phyloP scores from a whole-genome alignment of 2,888 invertebrate genomes.

The Oasisia sp. region DNA sequence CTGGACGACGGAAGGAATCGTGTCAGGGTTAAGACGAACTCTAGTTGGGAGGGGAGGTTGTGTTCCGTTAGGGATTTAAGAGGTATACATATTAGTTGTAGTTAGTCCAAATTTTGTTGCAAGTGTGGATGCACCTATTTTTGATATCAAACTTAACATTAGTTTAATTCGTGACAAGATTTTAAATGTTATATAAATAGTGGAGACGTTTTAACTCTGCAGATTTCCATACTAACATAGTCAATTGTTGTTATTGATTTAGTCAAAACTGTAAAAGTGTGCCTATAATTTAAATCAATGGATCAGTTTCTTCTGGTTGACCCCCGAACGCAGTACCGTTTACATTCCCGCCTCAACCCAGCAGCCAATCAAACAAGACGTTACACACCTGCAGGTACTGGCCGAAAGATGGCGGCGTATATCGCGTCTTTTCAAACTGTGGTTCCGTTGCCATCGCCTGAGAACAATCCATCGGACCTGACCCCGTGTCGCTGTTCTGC shows the following conservation, averaged over 20 bases:
- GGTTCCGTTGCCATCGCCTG: not conserved
- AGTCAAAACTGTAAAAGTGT: no score
- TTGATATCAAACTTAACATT: no score
- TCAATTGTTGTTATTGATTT: no score
- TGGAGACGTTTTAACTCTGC: no score
- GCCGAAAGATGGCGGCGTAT: not conserved
- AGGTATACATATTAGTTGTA: no score
- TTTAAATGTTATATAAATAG: no score
- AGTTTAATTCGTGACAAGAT: no score
- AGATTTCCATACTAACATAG: no score
- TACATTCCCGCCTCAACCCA: not conserved
- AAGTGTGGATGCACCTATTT: no score
- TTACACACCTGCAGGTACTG: not conserved
- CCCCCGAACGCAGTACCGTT: not conserved
- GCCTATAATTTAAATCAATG: not conserved
- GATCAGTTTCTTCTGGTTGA: not conserved
- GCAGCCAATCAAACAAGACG: not conserved
- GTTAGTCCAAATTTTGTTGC: no score
- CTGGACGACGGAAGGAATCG: not conserved
- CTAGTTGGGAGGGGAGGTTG: no score
- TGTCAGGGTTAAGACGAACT: not conserved
- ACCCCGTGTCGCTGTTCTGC: not conserved
- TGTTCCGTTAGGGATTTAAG: no score
- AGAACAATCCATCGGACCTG: not conserved
- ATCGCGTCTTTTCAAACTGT: not conserved